These are phyloP conservation scores for Dicyrtomina minuta DNA, from an alignment of 2,888 invertebrate genomes.

Conservation along the genomic window DNA sequence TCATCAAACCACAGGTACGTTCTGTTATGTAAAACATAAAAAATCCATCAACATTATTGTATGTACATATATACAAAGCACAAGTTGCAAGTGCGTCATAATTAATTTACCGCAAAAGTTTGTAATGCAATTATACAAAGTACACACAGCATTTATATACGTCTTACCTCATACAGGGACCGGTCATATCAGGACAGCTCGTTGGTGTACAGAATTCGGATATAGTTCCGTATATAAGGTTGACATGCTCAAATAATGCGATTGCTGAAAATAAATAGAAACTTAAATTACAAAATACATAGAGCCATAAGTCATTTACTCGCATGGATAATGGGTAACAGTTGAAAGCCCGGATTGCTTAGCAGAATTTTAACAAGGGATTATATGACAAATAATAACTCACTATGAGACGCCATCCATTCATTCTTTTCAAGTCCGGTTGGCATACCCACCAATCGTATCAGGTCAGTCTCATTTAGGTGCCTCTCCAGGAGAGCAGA, in stretches of 20 bases:
- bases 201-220: slow-evolving; percentile 97
- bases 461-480: slow-evolving; percentile 90
- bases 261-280: slow-evolving; percentile 73
- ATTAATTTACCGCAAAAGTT: background rate
- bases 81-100: background rate
- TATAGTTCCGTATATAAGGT: slow-evolving; percentile 96
- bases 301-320: background rate
- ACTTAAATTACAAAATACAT: slow-evolving; percentile 20
- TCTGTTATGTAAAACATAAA: slow-evolving; percentile 66
- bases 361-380: too few species aligned
- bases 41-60: slow-evolving; percentile 9
- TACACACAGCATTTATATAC: too few species aligned
- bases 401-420: slow-evolving; percentile 99
- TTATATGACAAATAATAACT: slow-evolving; percentile 54
- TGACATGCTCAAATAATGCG: slow-evolving; percentile 98
- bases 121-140: too few species aligned
- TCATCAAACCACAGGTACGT: slow-evolving; percentile 98
- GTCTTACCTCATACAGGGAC: slow-evolving; percentile 90
- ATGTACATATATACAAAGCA: background rate
- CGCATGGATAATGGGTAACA: too few species aligned
- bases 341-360: too few species aligned
- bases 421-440: slow-evolving; percentile 96
- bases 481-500: slow-evolving; percentile 90
- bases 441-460: slow-evolving; percentile 90
- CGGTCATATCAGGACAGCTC: slow-evolving; percentile 94